phyloP scores from a whole-genome alignment of 2,888 invertebrate species.

The Branchipolynoe longqiensis region DNA sequence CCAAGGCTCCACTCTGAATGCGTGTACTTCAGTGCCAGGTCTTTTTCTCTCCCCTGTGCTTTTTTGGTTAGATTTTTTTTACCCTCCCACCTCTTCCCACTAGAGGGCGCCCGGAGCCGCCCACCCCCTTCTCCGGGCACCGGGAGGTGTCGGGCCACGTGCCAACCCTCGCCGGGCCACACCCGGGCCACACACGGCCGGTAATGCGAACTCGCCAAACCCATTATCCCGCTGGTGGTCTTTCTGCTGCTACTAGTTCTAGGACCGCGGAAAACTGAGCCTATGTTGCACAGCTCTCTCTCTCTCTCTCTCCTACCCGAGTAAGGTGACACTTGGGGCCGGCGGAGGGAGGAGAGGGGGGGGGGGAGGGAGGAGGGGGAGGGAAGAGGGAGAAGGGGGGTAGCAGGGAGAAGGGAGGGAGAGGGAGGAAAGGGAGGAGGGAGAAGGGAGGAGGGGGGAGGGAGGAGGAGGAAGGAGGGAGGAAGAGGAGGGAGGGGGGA shows the following conservation, averaged over 20 bases:
- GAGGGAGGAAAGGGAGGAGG: not conserved
- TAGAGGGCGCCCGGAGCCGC: not conserved
- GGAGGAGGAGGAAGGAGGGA: not conserved
- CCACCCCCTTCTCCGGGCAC: not conserved
- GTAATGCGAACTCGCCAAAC: conserved; percentile 26
- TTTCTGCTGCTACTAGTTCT: not conserved
- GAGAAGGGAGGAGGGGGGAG: not conserved
- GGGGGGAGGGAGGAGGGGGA: not conserved
- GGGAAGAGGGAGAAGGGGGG: not conserved
- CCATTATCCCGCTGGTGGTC: conserved; percentile 28
- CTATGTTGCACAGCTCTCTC: no score
- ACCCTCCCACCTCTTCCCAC: not conserved
- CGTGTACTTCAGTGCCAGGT: not conserved
- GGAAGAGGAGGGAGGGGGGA: no score
- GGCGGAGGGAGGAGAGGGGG: not conserved
- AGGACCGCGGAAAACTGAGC: conserved; percentile 26
- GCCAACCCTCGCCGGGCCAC: not conserved
- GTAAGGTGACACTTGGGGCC: conserved; percentile 10
- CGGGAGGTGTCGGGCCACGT: not conserved
- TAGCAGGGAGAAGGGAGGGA: not conserved
- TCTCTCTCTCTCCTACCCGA: not conserved
- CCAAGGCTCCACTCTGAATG: no score
- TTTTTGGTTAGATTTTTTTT: no score
- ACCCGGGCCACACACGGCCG: not conserved
- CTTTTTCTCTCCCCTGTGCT: not conserved